phyloP scores from a whole-genome alignment of 2,888 invertebrate species.

The Rosalia funebris region DNA sequence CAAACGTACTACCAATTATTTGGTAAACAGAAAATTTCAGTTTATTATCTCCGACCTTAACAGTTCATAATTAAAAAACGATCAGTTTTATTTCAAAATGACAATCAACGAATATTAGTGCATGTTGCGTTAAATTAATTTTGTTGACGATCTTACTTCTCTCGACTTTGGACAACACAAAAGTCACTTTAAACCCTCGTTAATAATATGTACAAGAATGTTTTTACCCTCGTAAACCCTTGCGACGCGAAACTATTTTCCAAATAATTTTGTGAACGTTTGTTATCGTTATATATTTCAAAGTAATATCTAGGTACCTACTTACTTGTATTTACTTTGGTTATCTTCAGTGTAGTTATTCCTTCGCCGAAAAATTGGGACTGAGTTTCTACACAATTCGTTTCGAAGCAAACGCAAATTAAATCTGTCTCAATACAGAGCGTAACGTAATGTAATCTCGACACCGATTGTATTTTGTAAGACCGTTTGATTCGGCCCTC shows the following conservation, averaged over 20 bases:
- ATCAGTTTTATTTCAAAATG: not conserved
- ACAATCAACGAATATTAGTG: not conserved
- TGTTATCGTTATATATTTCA: too few species aligned
- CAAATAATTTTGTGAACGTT: too few species aligned
- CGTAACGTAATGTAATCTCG: too few species aligned
- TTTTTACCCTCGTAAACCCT: too few species aligned
- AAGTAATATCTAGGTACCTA: not conserved
- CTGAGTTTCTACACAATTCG: not conserved
- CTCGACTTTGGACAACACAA: too few species aligned
- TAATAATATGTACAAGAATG: too few species aligned
- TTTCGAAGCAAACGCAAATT: not conserved
- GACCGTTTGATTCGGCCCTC: not conserved
- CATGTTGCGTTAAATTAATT: not conserved
- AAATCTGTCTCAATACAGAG: too few species aligned
- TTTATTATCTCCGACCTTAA: not conserved
- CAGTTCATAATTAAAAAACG: not conserved
- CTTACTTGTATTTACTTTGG: not conserved
- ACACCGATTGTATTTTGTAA: not conserved
- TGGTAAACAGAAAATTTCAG: not conserved
- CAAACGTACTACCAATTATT: not conserved
- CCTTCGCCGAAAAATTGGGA: not conserved
- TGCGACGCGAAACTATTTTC: too few species aligned
- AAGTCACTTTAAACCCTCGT: too few species aligned
- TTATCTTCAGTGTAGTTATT: not conserved
- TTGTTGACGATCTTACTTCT: too few species aligned